Base-by-base conservation (phyloP, 1,140 invertebrate genomes). In the Pararge aegeria region DNA sequence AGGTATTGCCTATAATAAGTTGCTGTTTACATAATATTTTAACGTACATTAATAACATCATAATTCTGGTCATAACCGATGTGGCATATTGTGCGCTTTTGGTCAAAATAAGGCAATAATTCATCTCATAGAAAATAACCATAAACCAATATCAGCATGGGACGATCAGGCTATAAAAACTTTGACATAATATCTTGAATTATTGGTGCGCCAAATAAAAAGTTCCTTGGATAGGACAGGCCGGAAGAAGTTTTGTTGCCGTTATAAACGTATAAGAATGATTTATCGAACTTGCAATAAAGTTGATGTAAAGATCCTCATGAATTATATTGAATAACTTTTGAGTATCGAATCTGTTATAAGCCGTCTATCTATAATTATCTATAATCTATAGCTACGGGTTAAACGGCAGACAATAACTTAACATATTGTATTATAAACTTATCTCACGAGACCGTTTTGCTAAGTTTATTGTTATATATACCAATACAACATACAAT, bases 191-290 rank as follows among this genome's bases (percentile, higher is more conserved):
- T 68, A 77, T 75, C 73, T 78, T 74, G 78, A 82, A 64, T 77
- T 84, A 82, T 84, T 74, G 70, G 72, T 60, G 57, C 49, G 61
- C 27, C 54, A 65, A 71, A 72, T 78, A 80, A 84, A 80, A 82
- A 76, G 66, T 83, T 77, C 42, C 30, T 48, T 53, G 55, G 55
- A 73, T 67, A 61, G 55, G 65, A 66, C 55, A 62, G 63, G 57
- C 66, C 64, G 74, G 74, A 70, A 67, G 54, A 74, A 82, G 69
- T 81, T 84, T 70, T 68, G 71, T 74, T 71, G 70, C 67, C 61
- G 70, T 74, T 83, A 78, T 83, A 81, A 83, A 77, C 68, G 68
- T 74, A 79, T 74, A 75, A 73, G 66, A 61, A 81, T 84, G 81
- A 84, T 84, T 80, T 84, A 82, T 61, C 64, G 55, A 55, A 79